Conservation (phyloP, 2,113 vertebrate genomes). For the Calyptomena viridis region DNA sequence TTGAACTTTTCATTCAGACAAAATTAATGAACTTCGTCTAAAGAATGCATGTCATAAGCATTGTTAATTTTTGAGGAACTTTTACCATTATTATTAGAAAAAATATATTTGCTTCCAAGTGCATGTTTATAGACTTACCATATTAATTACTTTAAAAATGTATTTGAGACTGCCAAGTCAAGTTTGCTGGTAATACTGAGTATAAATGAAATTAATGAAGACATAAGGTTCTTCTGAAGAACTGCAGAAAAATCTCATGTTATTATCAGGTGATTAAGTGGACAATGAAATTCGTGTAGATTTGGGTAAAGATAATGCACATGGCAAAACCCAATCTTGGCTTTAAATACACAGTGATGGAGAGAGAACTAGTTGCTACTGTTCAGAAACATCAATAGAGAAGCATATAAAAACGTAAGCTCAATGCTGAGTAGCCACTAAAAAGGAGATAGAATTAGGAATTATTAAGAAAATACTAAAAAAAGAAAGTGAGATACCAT, state of each 20-base stretch:
- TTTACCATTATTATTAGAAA: background rate
- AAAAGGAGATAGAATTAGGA: background rate
- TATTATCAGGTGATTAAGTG: background rate
- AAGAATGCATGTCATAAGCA: background rate
- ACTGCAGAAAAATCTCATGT: background rate
- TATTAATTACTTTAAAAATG: background rate
- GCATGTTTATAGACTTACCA: background rate
- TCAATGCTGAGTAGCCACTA: background rate
- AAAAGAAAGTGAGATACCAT: background rate
- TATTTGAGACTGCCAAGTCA: background rate
- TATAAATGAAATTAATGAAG: background rate
- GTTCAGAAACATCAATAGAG: background rate
- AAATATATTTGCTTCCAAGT: background rate
- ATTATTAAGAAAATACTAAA: background rate
- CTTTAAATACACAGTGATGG: background rate
- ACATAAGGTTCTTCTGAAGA: background rate
- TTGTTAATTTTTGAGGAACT: background rate
- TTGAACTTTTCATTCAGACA: background rate
- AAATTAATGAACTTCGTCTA: background rate
- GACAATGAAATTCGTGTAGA: background rate
- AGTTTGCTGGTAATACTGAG: background rate
- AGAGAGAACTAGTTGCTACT: background rate
- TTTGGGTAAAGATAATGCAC: background rate
- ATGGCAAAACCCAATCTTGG: background rate
- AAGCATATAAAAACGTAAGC: background rate